Base-by-base conservation (phyloP, 2,797 vertebrate species). In the Bufotes viridis region DNA sequence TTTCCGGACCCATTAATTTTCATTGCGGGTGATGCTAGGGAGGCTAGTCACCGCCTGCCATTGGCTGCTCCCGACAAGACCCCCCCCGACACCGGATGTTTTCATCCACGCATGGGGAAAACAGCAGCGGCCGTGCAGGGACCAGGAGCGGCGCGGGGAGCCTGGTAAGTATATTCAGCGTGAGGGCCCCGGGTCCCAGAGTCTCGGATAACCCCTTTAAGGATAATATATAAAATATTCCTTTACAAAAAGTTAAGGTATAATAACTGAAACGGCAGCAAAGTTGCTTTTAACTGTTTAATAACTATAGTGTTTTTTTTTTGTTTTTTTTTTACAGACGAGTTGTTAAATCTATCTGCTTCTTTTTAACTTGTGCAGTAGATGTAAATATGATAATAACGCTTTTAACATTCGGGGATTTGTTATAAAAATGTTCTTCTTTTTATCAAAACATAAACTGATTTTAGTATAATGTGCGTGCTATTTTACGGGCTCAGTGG, bases 331-430 rank as follows among this genome's bases (percentile, higher is more conserved):
- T 3, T 24, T 55, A 22, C 3, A 74, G 42, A 22, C 1, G 9
- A 12, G 10, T 55, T 22, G 51, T 78, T 15, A 7, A 13, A 75
- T 75, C 6, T 20, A 55, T 15, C 8, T 8, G 29, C 4, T 55
- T 49, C 75, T 14, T 72, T 76, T 84, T 76, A 51, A n/a, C 22
- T 17, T 70, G 49, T 57, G 29, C 26, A 22, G 81, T 29, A 34
- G 83, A 18, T 76, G 20, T 76, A 24, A 84, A 61, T 84, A n/a
- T 55, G 53, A 57, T 81, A 61, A 75, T 75, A 58, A 76, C 49
- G 22, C 83, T 84, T 76, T 76, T 76, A 61, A 69, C 72, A 49
- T 84, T 75, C 17, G 17, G 29, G 13, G 70, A 84, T 58, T 42
- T 74, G 26, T 58, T 84, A 20, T 70, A 61, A 85, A 76, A 70